Evolutionary conservation across 2,113 vertebrate genomes (phyloP), one percentile per base, ranked within the genome.

Genomic region (Hippocampus zosterae): DNA sequence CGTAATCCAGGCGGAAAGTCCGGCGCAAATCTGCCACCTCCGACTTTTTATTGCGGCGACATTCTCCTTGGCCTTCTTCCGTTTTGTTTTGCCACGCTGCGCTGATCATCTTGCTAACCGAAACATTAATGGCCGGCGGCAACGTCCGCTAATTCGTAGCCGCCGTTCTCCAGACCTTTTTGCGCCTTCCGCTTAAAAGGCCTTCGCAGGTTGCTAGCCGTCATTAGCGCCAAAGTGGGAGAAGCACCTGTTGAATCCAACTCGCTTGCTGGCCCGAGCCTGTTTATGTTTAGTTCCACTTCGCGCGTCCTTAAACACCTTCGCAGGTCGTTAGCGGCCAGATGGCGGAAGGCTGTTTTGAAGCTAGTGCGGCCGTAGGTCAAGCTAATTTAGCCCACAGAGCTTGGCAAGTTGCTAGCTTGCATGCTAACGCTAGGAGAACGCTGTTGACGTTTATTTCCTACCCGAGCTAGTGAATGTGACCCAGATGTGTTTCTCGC

Each of bases 261-360:
- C 11, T 57, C 10, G 2, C 55, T 12, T 7, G 48, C 48, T 2
- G 19, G 21, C 57, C 18, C 59, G 5, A 44, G 74, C 53, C 33
- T 65, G 76, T 63, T 48, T 55, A 71, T 65, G 85, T 85, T 44
- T 84, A 90, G 90, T 91, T 90, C 56, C 12, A 16, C 56, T 27
- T 60, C 27, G 33, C 27, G 16, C 29, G 27, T 59, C 55, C 18
- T 60, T 19, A 33, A 60, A 33, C 29, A 60, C 57, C 16, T 5
- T 60, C 16, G 57, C 27, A 9, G 15, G 57, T 60, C 18, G 15
- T 60, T 33, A 18, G 27, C 57, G 18, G 6, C 27, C 33, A 33
- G 23, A 33, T 60, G 29, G 16, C 3, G 57, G 16, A 8, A 27
- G 23, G 11, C 56, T 18, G 7, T n/a, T 55, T 10, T 10, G 8